phyloP scores from a whole-genome alignment of 2,797 vertebrate genomes.

The Dryobates pubescens region DNA sequence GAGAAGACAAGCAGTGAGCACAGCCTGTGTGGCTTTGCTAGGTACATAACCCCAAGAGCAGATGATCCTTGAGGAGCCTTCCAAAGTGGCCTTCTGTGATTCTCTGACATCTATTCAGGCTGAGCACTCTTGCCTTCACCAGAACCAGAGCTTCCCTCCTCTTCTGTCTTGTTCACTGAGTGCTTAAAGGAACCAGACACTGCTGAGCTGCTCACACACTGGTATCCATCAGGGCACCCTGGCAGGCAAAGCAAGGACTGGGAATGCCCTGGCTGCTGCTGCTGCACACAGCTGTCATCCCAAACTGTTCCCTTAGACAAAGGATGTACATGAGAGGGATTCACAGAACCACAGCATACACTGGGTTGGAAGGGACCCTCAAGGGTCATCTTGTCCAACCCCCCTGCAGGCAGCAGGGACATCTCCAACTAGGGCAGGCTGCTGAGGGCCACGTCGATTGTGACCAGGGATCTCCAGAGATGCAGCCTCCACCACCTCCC shows the following conservation, averaged over 20 bases:
- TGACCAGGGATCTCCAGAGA: too few relatives aligned
- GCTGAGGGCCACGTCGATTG: too few relatives aligned
- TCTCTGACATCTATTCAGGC: not conserved
- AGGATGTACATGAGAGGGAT: not conserved
- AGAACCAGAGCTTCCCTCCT: rapidly evolving
- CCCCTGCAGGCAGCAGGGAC: too few relatives aligned
- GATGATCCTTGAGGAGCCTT: too few relatives aligned
- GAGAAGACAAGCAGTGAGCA: not conserved
- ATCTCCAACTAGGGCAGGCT: too few relatives aligned
- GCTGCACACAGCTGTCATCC: not conserved
- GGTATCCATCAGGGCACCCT: not conserved
- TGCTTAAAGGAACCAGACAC: not conserved
- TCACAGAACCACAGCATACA: too few relatives aligned
- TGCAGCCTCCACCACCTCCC: too few relatives aligned
- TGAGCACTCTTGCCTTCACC: not conserved
- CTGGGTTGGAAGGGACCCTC: too few relatives aligned
- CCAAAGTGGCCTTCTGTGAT: too few relatives aligned
- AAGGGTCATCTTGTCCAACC: too few relatives aligned
- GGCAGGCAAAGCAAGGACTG: not conserved
- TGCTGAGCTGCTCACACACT: rapidly evolving
- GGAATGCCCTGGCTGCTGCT: not conserved
- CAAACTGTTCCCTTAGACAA: not conserved
- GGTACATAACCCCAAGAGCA: not conserved
- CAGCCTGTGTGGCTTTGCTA: not conserved
- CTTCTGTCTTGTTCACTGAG: not conserved